A percentile compares a stretch with the other conserved stretches of the same genome.
These are phyloP conservation scores for Anastatus disparis DNA, from an alignment of 1,140 invertebrate genomes.

Conservation along the genomic window DNA sequence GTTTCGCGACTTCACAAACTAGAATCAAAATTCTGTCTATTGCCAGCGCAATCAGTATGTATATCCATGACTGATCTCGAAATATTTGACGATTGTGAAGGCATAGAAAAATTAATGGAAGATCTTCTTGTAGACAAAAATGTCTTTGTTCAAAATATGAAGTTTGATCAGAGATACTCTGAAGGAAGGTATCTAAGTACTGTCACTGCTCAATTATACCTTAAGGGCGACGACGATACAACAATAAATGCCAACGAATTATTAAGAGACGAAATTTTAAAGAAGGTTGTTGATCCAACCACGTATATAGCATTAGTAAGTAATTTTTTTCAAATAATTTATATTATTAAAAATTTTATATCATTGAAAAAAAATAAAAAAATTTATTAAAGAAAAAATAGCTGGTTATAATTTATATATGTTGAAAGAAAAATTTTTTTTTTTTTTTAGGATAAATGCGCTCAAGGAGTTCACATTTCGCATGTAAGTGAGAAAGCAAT, in stretches of 20 bases:
- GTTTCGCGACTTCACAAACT: conserved; percentile 67
- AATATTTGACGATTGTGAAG: conserved; percentile 61
- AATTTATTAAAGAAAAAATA: neutral
- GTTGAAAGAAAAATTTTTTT: neutral
- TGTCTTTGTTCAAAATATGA: conserved; percentile 2
- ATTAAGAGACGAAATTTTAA: conserved; percentile 48
- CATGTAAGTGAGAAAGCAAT: conserved; percentile 61
- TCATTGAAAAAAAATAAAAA: neutral
- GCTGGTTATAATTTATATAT: neutral
- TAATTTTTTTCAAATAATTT: neutral
- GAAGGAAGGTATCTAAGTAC: neutral
- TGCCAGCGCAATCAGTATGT: conserved; percentile 67
- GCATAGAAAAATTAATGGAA: conserved; percentile 43
- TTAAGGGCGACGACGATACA: conserved; percentile 29
- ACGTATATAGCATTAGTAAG: conserved; percentile 28
- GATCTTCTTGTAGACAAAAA: conserved; percentile 31
- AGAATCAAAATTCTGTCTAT: conserved; percentile 67
- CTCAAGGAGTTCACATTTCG: conserved; percentile 61
- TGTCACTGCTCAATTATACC: neutral
- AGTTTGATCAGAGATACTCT: neutral
- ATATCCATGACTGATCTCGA: conserved; percentile 72
- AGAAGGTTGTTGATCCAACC: conserved; percentile 39
- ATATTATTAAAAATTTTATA: neutral
- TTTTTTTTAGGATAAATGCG: conserved; percentile 49
- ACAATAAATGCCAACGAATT: conserved; percentile 55